phyloP scores from a whole-genome alignment of 1,140 invertebrate species.

The Orchestia grillus region DNA sequence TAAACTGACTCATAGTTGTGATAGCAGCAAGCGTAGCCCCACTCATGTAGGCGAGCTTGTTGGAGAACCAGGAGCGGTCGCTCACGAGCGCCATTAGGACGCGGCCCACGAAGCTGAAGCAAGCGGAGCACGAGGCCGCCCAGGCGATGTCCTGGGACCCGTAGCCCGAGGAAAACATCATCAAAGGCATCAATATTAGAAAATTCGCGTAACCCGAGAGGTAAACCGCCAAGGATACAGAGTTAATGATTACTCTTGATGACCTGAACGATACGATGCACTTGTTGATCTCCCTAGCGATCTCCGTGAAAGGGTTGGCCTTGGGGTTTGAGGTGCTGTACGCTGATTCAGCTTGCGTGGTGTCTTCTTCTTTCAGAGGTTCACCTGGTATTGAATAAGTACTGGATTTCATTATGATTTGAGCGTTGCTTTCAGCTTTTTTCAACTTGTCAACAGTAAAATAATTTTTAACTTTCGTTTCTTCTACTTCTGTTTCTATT shows the following conservation, averaged over 20 bases:
- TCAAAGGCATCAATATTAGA: not conserved
- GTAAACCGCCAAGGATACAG: not conserved
- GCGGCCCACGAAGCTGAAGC: not conserved
- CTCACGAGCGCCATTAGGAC: not conserved
- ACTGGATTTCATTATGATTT: not conserved
- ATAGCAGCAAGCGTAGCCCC: not conserved
- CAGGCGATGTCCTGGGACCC: not conserved
- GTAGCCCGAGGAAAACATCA: constrained; percentile 15
- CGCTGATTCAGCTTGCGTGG: not conserved
- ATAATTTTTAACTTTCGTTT: not conserved
- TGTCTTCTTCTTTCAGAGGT: not conserved
- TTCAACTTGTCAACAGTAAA: not conserved
- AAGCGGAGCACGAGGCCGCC: not conserved
- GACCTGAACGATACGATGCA: not conserved
- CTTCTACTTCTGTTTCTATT: not conserved
- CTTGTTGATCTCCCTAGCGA: not conserved
- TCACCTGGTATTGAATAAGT: not conserved
- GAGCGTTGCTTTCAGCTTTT: not conserved
- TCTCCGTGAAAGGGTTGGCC: not conserved
- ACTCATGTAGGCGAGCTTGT: constrained; percentile 19
- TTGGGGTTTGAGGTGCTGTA: not conserved
- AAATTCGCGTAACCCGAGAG: not conserved
- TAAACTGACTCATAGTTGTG: not conserved
- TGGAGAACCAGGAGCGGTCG: constrained; percentile 17
- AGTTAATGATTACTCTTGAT: not conserved